Evolutionary conservation across 1,140 invertebrate species (phyloP), one percentile per base, ranked within the genome.

Genomic region (Ladona fulva): DNA sequence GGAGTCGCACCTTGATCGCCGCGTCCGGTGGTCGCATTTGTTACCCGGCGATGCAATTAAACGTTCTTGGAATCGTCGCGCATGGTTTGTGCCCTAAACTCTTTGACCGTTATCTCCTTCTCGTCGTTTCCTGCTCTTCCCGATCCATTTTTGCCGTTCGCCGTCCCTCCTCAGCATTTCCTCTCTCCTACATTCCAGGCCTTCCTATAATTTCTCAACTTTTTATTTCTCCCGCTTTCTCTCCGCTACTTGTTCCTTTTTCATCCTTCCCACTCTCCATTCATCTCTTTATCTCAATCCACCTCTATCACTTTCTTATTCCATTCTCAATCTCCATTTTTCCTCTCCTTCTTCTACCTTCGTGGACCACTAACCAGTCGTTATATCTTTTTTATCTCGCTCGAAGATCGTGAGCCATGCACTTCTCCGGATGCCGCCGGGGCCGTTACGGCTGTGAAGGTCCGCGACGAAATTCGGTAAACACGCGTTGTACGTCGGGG

Each of bases 381-480:
- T 66, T 22, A 66, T 66, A 66, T 66, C 52, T 66, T 37, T 12
- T 66, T 66, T 66, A 66, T 66, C 52, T 66, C 12, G 5, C 5
- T 12, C 14, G 16, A 12, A 66, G 52, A 66, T 66, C 52, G 52
- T 22, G 29, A 66, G 12, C 52, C 52, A 66, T 66, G 52, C 52
- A 66, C 52, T 66, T 66, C 52, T 66, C 3, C 52, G 52, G 52
- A 66, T 66, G 52, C 52, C 52, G 3, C 52, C 52, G 52, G 52
- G 52, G 3, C n/a, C 19, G 44, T 52, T 52, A 52, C 44, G 44
- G 44, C 19, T 19, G 44, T 52, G 44, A 52, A 52, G 44, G 44
- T 22, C 52, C 52, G 52, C 52, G 52, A 66, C 52, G 52, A 66
- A 66, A 66, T 66, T 66, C 52, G 52, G 52, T 66, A 66, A 66